Evolutionary conservation across 2,113 vertebrate genomes (phyloP), one percentile per base, ranked within the genome.

Genomic region (Proterorhinus semilunaris): DNA sequence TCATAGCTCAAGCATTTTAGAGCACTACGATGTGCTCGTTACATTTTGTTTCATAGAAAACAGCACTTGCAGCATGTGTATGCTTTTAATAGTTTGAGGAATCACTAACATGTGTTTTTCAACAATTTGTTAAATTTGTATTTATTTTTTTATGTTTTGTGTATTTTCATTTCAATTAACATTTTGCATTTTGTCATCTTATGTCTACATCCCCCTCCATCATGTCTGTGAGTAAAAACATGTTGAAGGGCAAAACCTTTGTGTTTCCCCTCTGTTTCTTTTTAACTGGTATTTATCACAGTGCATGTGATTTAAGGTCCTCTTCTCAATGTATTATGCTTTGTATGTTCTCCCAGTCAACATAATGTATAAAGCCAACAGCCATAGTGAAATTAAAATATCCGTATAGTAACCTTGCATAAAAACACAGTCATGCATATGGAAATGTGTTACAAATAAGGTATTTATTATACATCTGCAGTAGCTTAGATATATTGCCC

Each of bases 101-200:
- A 87, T 84, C 88, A 88, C 87, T 91, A 87, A 89, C 89, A 85
- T 91, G 86, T 88, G 86, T 87, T 89, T 83, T 91, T 83, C 82
- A 92, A 90, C 85, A 83, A 90, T 91, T 84, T 80, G 83, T 84
- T 78, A 85, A 66, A 63, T 72, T 80, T 84, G 84, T 84, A 36
- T 42, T 58, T 42, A 42, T 58, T 13, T 13, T 11, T 87, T 76
- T 79, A 62, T 74, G 71, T 79, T 69, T 80, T 88, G 82, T 87
- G 79, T 82, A 81, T 79, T 71, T 91, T 76, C 64, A 88, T 90
- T 81, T 76, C 69, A 74, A 74, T 64, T 71, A 76, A 79, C 74
- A 45, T 52, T 27, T 82, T 79, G 63, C 79, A 16, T 68, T 81
- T 44, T 83, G 77, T 70, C 71, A 82, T 76, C 63, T 65, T 58